Evolutionary conservation across 2,888 invertebrate genomes (phyloP).

Genomic region (Branchipolynoe longqiensis): DNA sequence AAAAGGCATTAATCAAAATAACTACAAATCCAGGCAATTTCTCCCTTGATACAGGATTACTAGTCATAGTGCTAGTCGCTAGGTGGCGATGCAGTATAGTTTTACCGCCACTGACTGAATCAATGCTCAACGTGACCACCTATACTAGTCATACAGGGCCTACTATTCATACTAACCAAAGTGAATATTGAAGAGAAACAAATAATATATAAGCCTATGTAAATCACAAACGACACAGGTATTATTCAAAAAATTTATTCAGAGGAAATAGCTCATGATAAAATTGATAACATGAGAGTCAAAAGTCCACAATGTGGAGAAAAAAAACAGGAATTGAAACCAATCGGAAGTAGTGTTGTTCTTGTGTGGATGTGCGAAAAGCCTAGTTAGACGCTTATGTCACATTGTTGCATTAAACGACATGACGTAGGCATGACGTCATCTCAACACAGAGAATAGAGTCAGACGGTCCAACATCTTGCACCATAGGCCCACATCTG

Average conservation of each 20-base stretch:
- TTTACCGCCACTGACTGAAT: too few relatives aligned
- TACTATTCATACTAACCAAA: too few relatives aligned
- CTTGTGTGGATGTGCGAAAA: constrained; percentile 31
- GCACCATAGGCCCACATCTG: constrained; percentile 39
- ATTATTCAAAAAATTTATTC: constrained; percentile 57
- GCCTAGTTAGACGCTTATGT: constrained; percentile 5
- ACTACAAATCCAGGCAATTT: too few relatives aligned
- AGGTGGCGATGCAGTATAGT: too few relatives aligned
- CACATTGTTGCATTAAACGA: constrained; percentile 1
- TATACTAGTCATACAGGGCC: too few relatives aligned
- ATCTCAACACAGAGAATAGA: constrained; percentile 18
- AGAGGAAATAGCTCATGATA: constrained; percentile 56
- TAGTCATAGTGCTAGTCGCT: too few relatives aligned
- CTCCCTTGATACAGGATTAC: too few relatives aligned
- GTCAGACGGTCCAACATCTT: constrained; percentile 30
- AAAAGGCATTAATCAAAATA: too few relatives aligned
- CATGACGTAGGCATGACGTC: constrained; percentile 29
- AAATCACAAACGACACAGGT: too few relatives aligned
- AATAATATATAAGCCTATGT: too few relatives aligned
- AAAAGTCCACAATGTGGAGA: constrained; percentile 56
- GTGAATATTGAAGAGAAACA: too few relatives aligned
- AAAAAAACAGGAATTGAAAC: constrained; percentile 45
- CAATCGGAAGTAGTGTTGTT: constrained; percentile 37
- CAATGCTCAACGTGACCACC: too few relatives aligned
- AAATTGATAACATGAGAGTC: constrained; percentile 54